Percentiles rank a stretch among this genome's conserved stretches.
Conservation (phyloP, 2,113 vertebrate genomes). For the Tapirus terrestris region DNA sequence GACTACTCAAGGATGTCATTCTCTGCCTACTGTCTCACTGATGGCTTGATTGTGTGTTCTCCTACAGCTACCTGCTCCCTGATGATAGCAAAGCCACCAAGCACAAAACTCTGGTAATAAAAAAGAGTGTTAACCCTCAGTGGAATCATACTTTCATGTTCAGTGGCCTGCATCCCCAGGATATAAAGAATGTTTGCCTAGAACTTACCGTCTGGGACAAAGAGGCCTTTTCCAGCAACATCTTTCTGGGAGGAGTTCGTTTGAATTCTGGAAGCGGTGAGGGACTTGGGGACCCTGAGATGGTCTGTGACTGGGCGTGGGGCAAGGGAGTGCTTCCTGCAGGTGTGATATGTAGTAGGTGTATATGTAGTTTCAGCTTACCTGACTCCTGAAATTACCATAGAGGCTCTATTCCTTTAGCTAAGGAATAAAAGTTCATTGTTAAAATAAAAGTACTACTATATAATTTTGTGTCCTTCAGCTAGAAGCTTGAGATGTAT, state of each 20-base stretch:
- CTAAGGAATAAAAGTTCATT: background rate
- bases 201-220: constrained; percentile 99
- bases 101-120: constrained; percentile 96
- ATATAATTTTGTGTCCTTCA: background rate
- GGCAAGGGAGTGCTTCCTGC: background rate
- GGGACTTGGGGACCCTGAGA: background rate
- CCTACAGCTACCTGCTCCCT: constrained; percentile 94
- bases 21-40: background rate
- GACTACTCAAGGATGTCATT: background rate
- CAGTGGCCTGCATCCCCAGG: constrained; percentile 91
- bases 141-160: constrained; percentile 98
- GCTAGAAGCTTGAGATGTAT: background rate
- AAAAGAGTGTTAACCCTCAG: constrained; percentile 94
- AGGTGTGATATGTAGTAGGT: background rate
- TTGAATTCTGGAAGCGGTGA: constrained; percentile 94
- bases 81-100: constrained; percentile 97
- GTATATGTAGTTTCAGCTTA: background rate
- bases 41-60: constrained; percentile 40
- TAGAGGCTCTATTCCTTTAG: background rate
- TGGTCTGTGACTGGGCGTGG: background rate
- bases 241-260: constrained; percentile 96
- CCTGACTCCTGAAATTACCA: background rate
- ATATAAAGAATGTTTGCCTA: constrained; percentile 94
- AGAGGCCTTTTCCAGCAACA: constrained; percentile 95
- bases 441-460: constrained; percentile 17